Percentiles rank a stretch among this genome's conserved stretches.
Evolutionary conservation across 2,113 vertebrate species (phyloP).

Genomic region (Tragelaphus imberbis): DNA sequence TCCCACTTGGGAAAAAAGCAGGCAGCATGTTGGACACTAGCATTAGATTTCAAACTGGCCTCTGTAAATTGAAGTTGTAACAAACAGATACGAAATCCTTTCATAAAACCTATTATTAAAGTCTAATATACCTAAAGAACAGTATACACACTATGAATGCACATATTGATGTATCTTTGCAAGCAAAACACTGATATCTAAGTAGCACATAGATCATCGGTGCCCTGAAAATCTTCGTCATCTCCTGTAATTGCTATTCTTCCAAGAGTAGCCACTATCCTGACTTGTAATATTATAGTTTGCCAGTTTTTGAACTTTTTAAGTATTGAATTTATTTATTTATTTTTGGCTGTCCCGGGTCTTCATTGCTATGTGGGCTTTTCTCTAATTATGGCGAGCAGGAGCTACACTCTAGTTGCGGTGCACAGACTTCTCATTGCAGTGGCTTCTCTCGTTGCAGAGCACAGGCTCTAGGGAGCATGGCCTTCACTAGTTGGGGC

Average conservation of each 20-base stretch:
- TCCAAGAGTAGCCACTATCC: not conserved
- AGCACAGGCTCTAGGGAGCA: not conserved
- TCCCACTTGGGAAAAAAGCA: not conserved
- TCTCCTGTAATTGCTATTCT: not conserved
- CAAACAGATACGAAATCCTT: not conserved
- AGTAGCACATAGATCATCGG: not conserved
- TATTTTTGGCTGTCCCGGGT: not conserved
- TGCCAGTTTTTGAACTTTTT: not conserved
- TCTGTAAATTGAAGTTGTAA: not conserved
- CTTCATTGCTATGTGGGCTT: not conserved
- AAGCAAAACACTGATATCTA: not conserved
- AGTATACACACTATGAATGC: not conserved
- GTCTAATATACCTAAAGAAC: not conserved
- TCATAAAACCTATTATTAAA: not conserved
- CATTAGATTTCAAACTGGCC: not conserved
- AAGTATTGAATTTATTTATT: not conserved
- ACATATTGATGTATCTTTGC: not conserved
- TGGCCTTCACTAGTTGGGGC: not conserved
- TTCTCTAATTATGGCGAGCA: not conserved
- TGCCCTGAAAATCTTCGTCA: not conserved
- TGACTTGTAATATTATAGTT: not conserved
- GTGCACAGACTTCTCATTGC: not conserved
- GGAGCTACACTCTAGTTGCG: not conserved
- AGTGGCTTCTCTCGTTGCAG: not conserved
- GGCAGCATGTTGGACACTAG: not conserved